Evolutionary conservation across 1,140 invertebrate genomes (phyloP).

Genomic region (Oryctes rhinoceros): DNA sequence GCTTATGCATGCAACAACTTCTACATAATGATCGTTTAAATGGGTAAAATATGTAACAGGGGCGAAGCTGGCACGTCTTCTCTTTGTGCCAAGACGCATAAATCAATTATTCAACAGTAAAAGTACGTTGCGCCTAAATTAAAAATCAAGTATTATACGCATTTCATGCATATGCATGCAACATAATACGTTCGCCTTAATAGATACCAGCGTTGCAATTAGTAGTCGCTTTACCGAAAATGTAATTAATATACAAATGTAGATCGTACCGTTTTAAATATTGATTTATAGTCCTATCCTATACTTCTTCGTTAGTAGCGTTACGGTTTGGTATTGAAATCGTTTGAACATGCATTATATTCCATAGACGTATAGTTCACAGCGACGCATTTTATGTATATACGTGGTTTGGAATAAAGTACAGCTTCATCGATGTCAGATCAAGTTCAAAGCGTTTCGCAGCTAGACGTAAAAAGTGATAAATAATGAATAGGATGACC

Average conservation of each 20-base stretch:
- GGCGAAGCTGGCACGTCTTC: not conserved
- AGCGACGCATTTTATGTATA: not conserved
- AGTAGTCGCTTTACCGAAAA: not conserved
- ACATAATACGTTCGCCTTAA: not conserved
- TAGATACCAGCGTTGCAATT: not conserved
- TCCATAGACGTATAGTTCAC: not conserved
- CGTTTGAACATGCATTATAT: not conserved
- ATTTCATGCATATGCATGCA: slow-evolving; percentile 22
- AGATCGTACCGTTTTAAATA: not conserved
- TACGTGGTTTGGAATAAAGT: not conserved
- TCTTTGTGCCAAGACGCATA: not conserved
- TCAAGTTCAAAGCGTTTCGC: not conserved
- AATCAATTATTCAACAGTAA: slow-evolving; percentile 35
- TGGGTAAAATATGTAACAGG: slow-evolving; percentile 22
- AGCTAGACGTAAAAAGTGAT: not conserved
- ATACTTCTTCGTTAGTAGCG: slow-evolving; percentile 9
- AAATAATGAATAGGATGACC: not conserved
- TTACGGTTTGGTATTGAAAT: not conserved
- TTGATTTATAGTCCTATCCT: slow-evolving; percentile 7
- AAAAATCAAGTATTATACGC: slow-evolving; percentile 8
- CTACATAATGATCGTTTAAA: slow-evolving; percentile 11
- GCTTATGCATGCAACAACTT: not conserved
- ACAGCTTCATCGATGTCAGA: not conserved
- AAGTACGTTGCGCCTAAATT: slow-evolving; percentile 6
- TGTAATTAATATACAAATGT: slow-evolving; percentile 26